Evolutionary conservation across 2,888 invertebrate genomes (phyloP), one percentile per base, ranked within the genome.

Genomic region (Onthophagus sagittarius): DNA sequence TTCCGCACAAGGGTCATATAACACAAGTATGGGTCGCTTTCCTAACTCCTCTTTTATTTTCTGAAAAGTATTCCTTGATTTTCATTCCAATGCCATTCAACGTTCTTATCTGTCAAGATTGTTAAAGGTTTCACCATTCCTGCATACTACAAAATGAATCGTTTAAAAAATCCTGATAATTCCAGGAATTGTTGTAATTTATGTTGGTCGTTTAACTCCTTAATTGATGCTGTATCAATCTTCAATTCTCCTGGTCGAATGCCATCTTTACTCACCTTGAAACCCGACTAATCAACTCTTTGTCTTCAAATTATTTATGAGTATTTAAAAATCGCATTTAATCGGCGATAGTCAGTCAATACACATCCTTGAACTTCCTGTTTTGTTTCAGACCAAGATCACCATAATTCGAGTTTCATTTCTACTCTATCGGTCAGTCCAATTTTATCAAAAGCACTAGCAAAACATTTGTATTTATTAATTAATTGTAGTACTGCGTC

Each of bases 281-380:
- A 53, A 0, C 71, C 73, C 7, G 71, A 31, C 4, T 73, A 71
- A 15, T 70, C 70, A 7, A 73, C 14, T 4, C 31, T 15, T 2
- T 9, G 14, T 81, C 13, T 79, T 76, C 5, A 82, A 77, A 31
- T 77, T 73, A 0, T 80, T 79, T 0, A 81, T 63, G 0, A 80
- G 80, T 70, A 79, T 0, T 76, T 74, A 0, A 80, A 82, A 1
- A 79, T 72, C 0, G 70, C 69, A 63, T 80, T 79, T 4, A 79
- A 15, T 9, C 69, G 31, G 2, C 77, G 74, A 64, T 76, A 78
- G 39, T 79, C 77, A 0, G 78, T n/a, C n/a, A n/a, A n/a, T n/a
- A n/a, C 73, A 62, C 77, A 77, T 6, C 79, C 32, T 14, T 78
- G 71, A n/a, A 13, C 31, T 65, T 15, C 65, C 15, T 65, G 11